These are phyloP conservation scores for Bellardia bayeri DNA, from an alignment of 2,888 invertebrate species.

Conservation along the genomic window DNA sequence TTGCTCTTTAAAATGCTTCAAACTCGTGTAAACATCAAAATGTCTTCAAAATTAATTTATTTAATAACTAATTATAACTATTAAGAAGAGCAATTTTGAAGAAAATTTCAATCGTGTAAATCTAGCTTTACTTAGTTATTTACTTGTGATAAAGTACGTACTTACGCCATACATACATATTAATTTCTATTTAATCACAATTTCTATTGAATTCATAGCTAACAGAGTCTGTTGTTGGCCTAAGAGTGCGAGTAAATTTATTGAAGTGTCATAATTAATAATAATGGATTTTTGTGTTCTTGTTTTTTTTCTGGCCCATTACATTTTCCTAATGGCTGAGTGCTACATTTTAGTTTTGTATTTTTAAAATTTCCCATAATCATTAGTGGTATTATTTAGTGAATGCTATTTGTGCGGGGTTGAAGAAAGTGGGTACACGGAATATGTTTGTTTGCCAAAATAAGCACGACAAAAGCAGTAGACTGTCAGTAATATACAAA, in stretches of 20 bases:
- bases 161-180: neutral
- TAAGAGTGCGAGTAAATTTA: neutral
- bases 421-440: neutral
- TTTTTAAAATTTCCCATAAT: neutral
- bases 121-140: neutral
- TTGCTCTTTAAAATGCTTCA: too few relatives aligned
- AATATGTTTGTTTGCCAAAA: neutral
- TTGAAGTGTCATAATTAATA: slow-evolving; percentile 38
- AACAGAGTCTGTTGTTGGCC: neutral
- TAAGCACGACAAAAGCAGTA: too few relatives aligned
- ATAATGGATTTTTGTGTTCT: slow-evolving; percentile 38
- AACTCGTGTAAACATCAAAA: too few relatives aligned
- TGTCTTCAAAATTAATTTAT: too few relatives aligned
- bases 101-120: too few relatives aligned
- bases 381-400: neutral
- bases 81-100: too few relatives aligned
- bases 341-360: neutral
- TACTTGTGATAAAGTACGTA: neutral
- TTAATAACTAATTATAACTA: too few relatives aligned
- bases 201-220: slow-evolving; percentile 17
- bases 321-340: neutral
- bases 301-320: neutral
- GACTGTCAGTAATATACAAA: too few relatives aligned
- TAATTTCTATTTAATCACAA: slow-evolving; percentile 32
- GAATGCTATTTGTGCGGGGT: neutral